Base-by-base conservation (phyloP, 2,888 invertebrate species). In the Boloria euphrosyne region DNA sequence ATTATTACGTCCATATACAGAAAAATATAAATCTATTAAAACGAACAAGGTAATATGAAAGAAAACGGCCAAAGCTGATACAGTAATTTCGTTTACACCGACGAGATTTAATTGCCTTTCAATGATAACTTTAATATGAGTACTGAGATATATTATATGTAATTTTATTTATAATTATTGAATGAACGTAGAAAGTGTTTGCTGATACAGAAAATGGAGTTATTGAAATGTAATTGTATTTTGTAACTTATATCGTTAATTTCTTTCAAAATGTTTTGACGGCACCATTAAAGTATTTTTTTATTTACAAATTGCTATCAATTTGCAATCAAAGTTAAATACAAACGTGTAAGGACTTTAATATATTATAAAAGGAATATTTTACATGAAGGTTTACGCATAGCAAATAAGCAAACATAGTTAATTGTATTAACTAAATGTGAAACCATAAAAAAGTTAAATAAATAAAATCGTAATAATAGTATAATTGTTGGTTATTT, bases 81-180 rank as follows among this genome's bases (percentile, higher is more conserved):
- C 80, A 85, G 85, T 80, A 84, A 83, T 85, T 84, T 84, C 78
- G 78, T 83, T 86, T 78, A 80, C 81, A 76, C 78, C 78, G 75
- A 69, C 66, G 71, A 81, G 81, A 84, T 85, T 82, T 83, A 81
- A 86, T 86, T 83, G 80, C 80, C 68, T 70, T 70, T 77, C 75
- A 80, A 79, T 82, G 84, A 86, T 85, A 84, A 80, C 75, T 77
- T 84, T 81, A 83, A 84, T 80, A 80, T 79, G 76, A 78, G 78
- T 74, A 70, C 72, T 71, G 76, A 85, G 80, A 85, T 78, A 80
- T 78, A 22, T 22, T n/a, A 3, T 22, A 85, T 78, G 80, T 78
- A 84, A 82, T 77, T 67, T 73, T 74, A 79, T 83, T 82, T 83
- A 82, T 76, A 74, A 71, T 81, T 76, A 73, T 78, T 75, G 75